Evolutionary conservation across 2,113 vertebrate species (phyloP).

Genomic region (Tupaia chinensis): DNA sequence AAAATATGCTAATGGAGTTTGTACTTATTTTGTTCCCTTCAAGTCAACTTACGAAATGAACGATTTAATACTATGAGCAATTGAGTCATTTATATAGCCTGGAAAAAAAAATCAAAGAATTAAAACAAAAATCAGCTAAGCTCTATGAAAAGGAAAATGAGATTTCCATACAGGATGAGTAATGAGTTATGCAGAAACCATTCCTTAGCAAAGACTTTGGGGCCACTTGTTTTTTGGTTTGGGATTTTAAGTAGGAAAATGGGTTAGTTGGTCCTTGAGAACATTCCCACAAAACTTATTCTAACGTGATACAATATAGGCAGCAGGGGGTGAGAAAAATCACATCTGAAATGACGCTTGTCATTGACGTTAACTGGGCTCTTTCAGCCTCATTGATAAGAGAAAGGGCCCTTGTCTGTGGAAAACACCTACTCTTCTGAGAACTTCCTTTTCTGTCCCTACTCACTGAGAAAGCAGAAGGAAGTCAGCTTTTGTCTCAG

Average conservation of each 20-base stretch:
- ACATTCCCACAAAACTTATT: conserved; percentile 26
- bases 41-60: not conserved
- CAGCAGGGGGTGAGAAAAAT: not conserved
- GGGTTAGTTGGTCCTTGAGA: conserved; percentile 14
- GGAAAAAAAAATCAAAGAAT: not conserved
- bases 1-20: not conserved
- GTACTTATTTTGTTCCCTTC: conserved; percentile 12
- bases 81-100: not conserved
- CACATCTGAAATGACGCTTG: conserved; percentile 19
- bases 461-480: not conserved
- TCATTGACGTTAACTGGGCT: conserved; percentile 2
- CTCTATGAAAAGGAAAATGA: conserved; percentile 41
- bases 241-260: conserved; percentile 52
- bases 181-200: conserved; percentile 35
- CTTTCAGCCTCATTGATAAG: not conserved
- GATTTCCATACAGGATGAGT: not conserved
- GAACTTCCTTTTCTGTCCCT: conserved; percentile 16
- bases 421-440: not conserved
- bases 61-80: not conserved
- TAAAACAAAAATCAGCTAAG: conserved; percentile 42
- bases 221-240: conserved; percentile 9
- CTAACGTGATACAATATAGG: not conserved
- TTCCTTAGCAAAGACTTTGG: conserved; percentile 25
- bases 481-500: not conserved
- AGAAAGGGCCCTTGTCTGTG: not conserved